A percentile compares a stretch with the other conserved stretches of the same genome.
phyloP scores from a whole-genome alignment of 2,113 vertebrate genomes.

The Gambusia holbrooki region DNA sequence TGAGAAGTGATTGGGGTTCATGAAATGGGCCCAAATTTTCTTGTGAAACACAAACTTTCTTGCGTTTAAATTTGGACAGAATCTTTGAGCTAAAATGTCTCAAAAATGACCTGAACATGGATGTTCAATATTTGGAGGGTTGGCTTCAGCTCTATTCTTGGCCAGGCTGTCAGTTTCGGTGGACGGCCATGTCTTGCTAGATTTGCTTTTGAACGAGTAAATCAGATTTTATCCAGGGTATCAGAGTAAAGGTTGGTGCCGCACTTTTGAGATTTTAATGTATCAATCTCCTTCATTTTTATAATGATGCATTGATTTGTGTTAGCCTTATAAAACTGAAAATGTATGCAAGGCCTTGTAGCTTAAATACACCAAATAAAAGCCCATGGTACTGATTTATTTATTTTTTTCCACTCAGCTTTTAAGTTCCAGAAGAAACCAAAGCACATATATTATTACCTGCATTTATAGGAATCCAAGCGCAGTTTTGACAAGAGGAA shows the following conservation, averaged over 20 bases:
- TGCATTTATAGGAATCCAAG: slow-evolving; percentile 41
- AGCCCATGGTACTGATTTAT: not conserved
- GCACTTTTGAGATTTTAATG: not conserved
- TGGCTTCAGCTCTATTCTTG: not conserved
- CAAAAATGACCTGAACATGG: not conserved
- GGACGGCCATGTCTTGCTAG: not conserved
- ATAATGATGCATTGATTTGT: not conserved
- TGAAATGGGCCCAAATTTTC: no score
- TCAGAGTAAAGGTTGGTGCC: not conserved
- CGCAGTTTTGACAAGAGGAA: slow-evolving; percentile 34
- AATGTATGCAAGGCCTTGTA: no score
- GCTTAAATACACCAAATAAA: not conserved
- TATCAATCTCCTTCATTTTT: not conserved
- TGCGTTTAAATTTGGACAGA: no score
- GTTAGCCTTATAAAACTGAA: not conserved
- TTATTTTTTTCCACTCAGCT: not conserved
- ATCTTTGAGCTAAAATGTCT: no score
- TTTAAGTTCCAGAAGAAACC: not conserved
- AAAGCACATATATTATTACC: slow-evolving; percentile 19
- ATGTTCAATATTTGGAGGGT: not conserved
- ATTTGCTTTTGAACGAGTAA: not conserved
- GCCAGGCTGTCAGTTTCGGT: not conserved
- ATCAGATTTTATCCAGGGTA: not conserved
- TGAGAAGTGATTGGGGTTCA: not conserved
- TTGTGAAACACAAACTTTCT: no score